Conservation (phyloP, 2,888 invertebrate species). For the Latrodectus hesperus region DNA sequence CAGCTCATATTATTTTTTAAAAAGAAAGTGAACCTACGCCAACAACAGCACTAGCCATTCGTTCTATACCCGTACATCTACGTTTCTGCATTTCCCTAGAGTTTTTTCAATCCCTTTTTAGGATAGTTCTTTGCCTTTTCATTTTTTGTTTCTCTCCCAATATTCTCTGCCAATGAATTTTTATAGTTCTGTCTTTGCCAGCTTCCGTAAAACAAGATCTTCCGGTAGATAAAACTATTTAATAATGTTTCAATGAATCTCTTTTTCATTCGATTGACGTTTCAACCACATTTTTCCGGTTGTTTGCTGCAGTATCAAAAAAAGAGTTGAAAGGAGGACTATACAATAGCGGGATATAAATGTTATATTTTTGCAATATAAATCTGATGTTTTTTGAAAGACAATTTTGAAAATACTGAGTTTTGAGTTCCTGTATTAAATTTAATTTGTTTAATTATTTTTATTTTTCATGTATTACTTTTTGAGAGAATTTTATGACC, state of each 20-base stretch:
- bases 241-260: slow-evolving; percentile 16
- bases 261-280: slow-evolving; percentile 9
- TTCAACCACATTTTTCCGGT: slow-evolving; percentile 3
- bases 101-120: slow-evolving; percentile 10
- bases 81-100: slow-evolving; percentile 46
- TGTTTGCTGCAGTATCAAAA: slow-evolving; percentile 6
- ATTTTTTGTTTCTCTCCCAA: no score
- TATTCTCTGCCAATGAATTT: slow-evolving; percentile 9
- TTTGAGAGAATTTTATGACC: no score
- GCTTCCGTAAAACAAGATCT: slow-evolving; percentile 32
- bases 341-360: no score
- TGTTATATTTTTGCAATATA: no score
- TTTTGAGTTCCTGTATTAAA: no score
- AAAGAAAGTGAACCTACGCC: slow-evolving; percentile 28
- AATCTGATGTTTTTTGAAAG: no score
- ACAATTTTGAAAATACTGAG: no score
- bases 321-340: not conserved
- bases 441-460: no score
- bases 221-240: not conserved
- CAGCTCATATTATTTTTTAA: slow-evolving; percentile 8
- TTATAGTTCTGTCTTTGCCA: slow-evolving; percentile 14
- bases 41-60: slow-evolving; percentile 5
- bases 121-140: slow-evolving; percentile 9
- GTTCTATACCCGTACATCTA: slow-evolving; percentile 36
- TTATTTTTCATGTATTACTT: no score